Percentiles rank a stretch among this genome's conserved stretches.
phyloP scores from a whole-genome alignment of 1,140 invertebrate species.

The Trichonephila clavipes region DNA sequence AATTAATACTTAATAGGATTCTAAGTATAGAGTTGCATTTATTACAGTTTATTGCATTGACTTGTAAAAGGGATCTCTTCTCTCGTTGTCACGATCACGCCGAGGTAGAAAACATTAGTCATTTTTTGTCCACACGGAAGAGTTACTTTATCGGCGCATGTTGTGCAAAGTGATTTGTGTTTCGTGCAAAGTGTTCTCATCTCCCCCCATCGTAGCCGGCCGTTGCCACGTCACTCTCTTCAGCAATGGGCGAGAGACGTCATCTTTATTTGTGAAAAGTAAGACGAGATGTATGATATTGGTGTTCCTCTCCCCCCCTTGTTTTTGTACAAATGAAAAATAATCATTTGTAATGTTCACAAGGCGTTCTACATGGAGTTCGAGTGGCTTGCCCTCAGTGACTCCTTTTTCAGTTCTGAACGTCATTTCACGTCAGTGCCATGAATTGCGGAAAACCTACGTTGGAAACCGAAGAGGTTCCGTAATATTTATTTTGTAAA shows the following conservation, averaged over 20 bases:
- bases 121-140: no score
- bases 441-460: not conserved
- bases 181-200: not conserved
- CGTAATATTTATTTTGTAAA: conserved; percentile 57
- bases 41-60: no score
- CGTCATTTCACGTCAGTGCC: not conserved
- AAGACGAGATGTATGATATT: conserved; percentile 37
- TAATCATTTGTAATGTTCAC: conserved; percentile 50
- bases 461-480: no score
- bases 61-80: no score
- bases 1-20: no score
- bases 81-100: not conserved
- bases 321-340: conserved; percentile 22
- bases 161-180: not conserved
- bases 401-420: not conserved
- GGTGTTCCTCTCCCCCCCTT: conserved; percentile 24
- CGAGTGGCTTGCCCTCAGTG: not conserved
- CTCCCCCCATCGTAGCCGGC: not conserved
- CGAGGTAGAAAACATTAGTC: not conserved
- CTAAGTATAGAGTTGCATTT: no score
- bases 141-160: not conserved
- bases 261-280: not conserved
- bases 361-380: not conserved
- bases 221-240: not conserved
- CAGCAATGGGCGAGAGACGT: not conserved